These are phyloP conservation scores for Gyrodactylus bullatarudis DNA, from an alignment of 1,140 invertebrate genomes.

Conservation along the genomic window DNA sequence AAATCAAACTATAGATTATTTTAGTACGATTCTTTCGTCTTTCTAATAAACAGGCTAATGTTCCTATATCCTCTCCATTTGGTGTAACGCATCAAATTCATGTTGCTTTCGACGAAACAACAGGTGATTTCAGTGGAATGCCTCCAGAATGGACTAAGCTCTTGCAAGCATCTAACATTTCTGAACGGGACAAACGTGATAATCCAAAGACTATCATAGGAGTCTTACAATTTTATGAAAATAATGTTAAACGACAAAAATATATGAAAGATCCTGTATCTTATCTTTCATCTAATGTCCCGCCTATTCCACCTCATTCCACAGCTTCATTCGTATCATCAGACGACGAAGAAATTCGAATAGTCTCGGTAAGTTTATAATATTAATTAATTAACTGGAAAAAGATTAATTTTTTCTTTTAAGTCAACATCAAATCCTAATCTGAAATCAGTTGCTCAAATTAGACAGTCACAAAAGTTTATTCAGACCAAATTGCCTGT, in stretches of 20 bases:
- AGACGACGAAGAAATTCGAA: not conserved
- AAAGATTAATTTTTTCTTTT: not conserved
- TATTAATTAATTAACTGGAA: not conserved
- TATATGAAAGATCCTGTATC: not conserved
- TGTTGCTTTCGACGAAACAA: not conserved
- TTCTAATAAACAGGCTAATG: not conserved
- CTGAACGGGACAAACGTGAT: not conserved
- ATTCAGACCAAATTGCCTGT: not conserved
- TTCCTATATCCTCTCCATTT: not conserved
- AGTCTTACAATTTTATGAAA: not conserved
- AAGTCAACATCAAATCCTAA: not conserved
- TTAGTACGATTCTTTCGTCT: not conserved
- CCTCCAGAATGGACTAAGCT: not conserved
- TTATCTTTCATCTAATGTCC: not conserved
- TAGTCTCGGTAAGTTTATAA: not conserved
- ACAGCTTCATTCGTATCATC: not conserved
- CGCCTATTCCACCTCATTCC: not conserved
- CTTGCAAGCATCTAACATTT: not conserved
- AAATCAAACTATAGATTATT: not conserved
- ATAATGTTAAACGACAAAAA: not conserved
- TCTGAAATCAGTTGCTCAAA: not conserved
- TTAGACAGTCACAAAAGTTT: not conserved
- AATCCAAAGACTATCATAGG: not conserved
- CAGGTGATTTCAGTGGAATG: not conserved
- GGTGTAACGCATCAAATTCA: conserved; percentile 3